These are phyloP conservation scores for Nipponia nippon DNA, from an alignment of 2,113 vertebrate genomes.

Conservation along the genomic window DNA sequence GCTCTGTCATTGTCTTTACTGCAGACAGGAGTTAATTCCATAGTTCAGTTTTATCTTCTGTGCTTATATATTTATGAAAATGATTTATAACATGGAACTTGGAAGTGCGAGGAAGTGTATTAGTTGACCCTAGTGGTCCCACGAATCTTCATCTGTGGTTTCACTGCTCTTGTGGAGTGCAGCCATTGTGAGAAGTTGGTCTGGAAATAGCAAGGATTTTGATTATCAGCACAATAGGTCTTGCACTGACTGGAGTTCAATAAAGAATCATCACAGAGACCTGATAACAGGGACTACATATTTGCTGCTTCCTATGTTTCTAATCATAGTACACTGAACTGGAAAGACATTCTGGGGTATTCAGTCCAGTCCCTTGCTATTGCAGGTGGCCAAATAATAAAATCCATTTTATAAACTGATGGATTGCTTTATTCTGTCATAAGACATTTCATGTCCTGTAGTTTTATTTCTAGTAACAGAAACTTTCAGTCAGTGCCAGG, in stretches of 20 bases:
- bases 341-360: not conserved
- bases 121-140: not conserved
- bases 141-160: not conserved
- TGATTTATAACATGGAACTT: not conserved
- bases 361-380: not conserved
- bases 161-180: not conserved
- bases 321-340: not conserved
- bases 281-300: not conserved
- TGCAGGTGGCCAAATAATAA: constrained; percentile 1
- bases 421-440: constrained; percentile 1
- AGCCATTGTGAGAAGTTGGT: not conserved
- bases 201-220: not conserved
- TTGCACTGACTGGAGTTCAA: not conserved
- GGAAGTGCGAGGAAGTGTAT: not conserved
- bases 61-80: not conserved
- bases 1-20: not conserved
- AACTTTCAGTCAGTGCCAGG: not conserved
- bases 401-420: not conserved
- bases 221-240: not conserved
- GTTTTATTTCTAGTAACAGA: constrained; percentile 9
- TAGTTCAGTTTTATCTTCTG: not conserved
- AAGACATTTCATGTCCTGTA: not conserved
- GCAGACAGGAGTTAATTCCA: not conserved
- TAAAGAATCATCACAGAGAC: not conserved
- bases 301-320: not conserved